Evolutionary conservation across 2,113 vertebrate genomes (phyloP), one percentile per base, ranked within the genome.

Genomic region (Helogale parvula): DNA sequence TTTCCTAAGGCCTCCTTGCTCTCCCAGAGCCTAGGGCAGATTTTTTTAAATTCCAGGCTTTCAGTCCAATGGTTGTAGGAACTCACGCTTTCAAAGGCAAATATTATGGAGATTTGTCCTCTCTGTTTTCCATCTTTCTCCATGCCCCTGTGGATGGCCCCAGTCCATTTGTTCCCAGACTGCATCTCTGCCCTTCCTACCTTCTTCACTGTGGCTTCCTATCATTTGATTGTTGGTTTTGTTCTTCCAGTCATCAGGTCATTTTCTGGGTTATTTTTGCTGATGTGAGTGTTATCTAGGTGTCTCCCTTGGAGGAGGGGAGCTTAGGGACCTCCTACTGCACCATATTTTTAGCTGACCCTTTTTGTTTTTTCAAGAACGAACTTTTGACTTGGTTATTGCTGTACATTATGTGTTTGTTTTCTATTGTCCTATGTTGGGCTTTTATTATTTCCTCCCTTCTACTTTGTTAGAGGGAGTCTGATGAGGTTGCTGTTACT

Each of bases 391-490:
- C 47, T 77, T 83, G 35, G 38, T 79, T 66, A 27, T 91, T 87
- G 35, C 88, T 92, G 6, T 94, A 29, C 23, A 41, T 71, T 74
- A 1, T 72, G 66, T 57, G 16, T 92, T 76, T 54, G 25, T 85
- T 92, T 89, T 81, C 54, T 90, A 3, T n/a, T 66, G 31, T 77
- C 63, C 57, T 87, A 27, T 63, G 69, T 88, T 88, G 69, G 41
- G n/a, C 35, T 88, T 54, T 84, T 74, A 66, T 65, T 63, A 38
- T 84, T 79, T 93, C 33, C 45, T 88, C 63, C n/a, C 90, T 88
- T 84, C 50, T 97, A 33, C 66, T 86, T 90, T 72, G 25, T 89
- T 68, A 45, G 17, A 71, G 50, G 69, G n/a, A 93, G 76, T 90
- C 57, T 63, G 57, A 35, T 76, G 29, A 63, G 57, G 63, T 60